Conservation (phyloP, 2,797 vertebrate species). For the Takifugu rubripes region DNA sequence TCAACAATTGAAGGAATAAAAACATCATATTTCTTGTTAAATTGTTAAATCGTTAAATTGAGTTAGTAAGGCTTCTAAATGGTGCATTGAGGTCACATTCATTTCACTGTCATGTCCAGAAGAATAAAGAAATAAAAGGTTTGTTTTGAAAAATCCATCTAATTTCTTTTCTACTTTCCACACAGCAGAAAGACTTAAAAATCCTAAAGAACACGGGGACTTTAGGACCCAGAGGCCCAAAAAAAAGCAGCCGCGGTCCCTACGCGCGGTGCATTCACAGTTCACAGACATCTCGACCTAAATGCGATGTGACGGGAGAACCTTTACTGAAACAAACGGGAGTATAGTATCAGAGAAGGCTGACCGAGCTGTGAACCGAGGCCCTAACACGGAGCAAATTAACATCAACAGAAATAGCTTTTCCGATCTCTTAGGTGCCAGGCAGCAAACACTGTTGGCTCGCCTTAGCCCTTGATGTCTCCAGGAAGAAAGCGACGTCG, state of each 20-base stretch:
- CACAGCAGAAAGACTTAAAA: constrained; percentile 13
- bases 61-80: background rate
- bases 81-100: background rate
- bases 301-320: constrained; percentile 82
- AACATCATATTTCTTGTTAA: too few relatives aligned
- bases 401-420: constrained; percentile 81
- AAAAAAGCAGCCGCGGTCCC: constrained; percentile 61
- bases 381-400: constrained; percentile 89
- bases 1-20: background rate
- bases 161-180: background rate
- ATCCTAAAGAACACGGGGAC: constrained; percentile 9
- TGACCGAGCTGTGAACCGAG: constrained; percentile 89
- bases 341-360: constrained; percentile 87
- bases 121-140: background rate
- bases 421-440: constrained; percentile 71
- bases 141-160: background rate
- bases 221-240: constrained; percentile 58
- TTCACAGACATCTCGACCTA: constrained; percentile 80
- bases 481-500: constrained; percentile 10
- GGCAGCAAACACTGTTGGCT: constrained; percentile 69
- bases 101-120: background rate
- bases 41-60: too few relatives aligned
- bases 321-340: constrained; percentile 87
- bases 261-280: constrained; percentile 79
- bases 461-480: constrained; percentile 62